Evolutionary conservation across 2,888 invertebrate genomes (phyloP), one percentile per base, ranked within the genome.

Genomic region (Pasiphila rectangulata): DNA sequence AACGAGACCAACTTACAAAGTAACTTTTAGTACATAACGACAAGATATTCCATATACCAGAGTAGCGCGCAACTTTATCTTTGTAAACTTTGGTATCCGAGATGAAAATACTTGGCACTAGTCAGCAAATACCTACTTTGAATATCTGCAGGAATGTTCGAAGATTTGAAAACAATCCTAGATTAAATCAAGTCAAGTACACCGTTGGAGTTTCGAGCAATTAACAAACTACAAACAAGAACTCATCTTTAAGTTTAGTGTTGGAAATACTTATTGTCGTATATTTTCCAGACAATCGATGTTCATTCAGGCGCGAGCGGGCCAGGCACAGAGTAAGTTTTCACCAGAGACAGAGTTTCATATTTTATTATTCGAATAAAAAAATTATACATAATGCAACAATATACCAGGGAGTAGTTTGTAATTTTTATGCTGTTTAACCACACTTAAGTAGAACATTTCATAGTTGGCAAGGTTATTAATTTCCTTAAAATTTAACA

Each of bases 261-360:
- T 52, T 17, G 41, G 38, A 50, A 57, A 54, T 54, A n/a, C n/a
- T 13, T 27, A 55, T 44, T 45, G 42, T 51, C 51, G 54, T 52
- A 51, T 38, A 46, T 63, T 67, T 64, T 58, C 54, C 55, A 60
- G 67, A 69, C 63, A 62, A 61, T 66, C 56, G 63, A 61, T 54
- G 57, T 19, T 40, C 24, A 13, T 17, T 13, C 19, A 24, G 9
- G 42, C 41, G 17, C 15, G 4, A 16, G 10, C 7, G 17, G 29
- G 27, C 23, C 27, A 35, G 39, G 35, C 12, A 34, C 7, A 38
- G 45, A 45, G 20, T 27, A 25, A 30, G 12, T 17, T 32, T 7
- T 1, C 9, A 12, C 12, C 25, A 27, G 27, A 24, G 37, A 9
- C 15, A n/a, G n/a, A n/a, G n/a, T n/a, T n/a, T n/a, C n/a, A n/a